Percentiles rank a stretch among this genome's conserved stretches.
Conservation (phyloP, 1,140 invertebrate species). For the Plodia interpunctella region DNA sequence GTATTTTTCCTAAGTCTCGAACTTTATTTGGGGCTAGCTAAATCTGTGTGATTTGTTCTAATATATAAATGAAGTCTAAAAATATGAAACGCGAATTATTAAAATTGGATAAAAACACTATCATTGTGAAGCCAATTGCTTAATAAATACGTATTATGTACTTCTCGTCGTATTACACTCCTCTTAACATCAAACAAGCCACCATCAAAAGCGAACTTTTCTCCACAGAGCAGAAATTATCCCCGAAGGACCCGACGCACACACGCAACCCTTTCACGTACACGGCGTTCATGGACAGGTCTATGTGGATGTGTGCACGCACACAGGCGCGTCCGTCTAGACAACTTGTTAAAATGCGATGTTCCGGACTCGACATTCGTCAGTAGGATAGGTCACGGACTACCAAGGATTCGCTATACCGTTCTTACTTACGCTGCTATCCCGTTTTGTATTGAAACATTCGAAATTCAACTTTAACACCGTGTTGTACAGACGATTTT, state of each 20-base stretch:
- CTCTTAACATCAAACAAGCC: background rate
- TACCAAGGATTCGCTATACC: slow-evolving; percentile 43
- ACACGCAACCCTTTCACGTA: background rate
- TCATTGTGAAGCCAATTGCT: too few relatives aligned
- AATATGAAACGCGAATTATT: too few relatives aligned
- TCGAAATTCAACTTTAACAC: slow-evolving; percentile 35
- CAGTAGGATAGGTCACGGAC: slow-evolving; percentile 76
- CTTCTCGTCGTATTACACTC: too few relatives aligned
- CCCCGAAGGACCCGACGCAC: background rate
- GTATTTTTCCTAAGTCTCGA: too few relatives aligned
- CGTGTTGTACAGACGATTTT: slow-evolving; percentile 28
- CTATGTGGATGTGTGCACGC: slow-evolving; percentile 28
- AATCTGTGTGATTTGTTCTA: too few relatives aligned
- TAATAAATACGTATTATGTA: too few relatives aligned
- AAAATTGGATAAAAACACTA: too few relatives aligned
- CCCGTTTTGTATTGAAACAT: slow-evolving; percentile 26
- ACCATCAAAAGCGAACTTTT: background rate
- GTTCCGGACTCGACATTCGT: slow-evolving; percentile 74
- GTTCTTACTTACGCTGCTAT: too few relatives aligned
- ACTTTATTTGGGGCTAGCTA: too few relatives aligned
- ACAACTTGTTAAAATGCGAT: slow-evolving; percentile 69
- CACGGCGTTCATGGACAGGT: background rate
- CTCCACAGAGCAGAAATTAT: background rate
- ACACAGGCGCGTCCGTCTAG: slow-evolving; percentile 61
- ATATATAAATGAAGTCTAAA: too few relatives aligned